A percentile compares a stretch with the other conserved stretches of the same genome.
These are phyloP conservation scores for Endomychus coccineus DNA, from an alignment of 2,888 invertebrate species.

Conservation along the genomic window DNA sequence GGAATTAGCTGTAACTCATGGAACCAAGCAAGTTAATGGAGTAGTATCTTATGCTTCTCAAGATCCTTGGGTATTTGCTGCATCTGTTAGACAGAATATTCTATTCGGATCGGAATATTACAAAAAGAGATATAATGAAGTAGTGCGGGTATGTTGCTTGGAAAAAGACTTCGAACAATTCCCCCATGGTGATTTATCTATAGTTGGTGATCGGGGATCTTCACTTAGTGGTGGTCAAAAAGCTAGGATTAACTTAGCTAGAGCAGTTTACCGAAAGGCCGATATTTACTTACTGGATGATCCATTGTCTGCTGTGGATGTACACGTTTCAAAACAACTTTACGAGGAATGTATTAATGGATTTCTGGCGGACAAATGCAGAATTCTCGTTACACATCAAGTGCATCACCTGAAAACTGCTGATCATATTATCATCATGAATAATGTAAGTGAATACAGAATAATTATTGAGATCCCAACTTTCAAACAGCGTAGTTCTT, in stretches of 20 bases:
- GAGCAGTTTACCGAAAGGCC: constrained; percentile 62
- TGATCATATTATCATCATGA: constrained; percentile 58
- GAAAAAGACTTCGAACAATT: constrained; percentile 68
- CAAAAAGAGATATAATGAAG: constrained; percentile 50
- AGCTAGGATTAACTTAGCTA: constrained; percentile 62
- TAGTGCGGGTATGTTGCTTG: constrained; percentile 60
- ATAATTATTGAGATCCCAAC: no score
- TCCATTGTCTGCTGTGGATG: constrained; percentile 80
- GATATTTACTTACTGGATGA: constrained; percentile 80
- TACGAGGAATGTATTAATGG: constrained; percentile 71
- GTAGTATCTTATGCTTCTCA: constrained; percentile 69
- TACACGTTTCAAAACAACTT: constrained; percentile 69
- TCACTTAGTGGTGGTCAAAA: constrained; percentile 77
- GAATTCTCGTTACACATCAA: constrained; percentile 80
- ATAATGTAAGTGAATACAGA: constrained; percentile 53
- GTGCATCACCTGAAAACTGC: constrained; percentile 69
- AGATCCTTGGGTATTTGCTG: constrained; percentile 78
- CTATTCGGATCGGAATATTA: constrained; percentile 68
- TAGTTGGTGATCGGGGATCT: constrained; percentile 68
- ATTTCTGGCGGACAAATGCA: constrained; percentile 58
- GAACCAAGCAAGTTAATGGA: constrained; percentile 58
- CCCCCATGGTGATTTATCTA: constrained; percentile 61
- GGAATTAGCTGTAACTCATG: constrained; percentile 53
- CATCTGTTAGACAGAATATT: constrained; percentile 76
- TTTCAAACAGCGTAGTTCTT: no score